Evolutionary conservation across 2,113 vertebrate genomes (phyloP), one percentile per base, ranked within the genome.

Genomic region (Lethenteron reissneri): DNA sequence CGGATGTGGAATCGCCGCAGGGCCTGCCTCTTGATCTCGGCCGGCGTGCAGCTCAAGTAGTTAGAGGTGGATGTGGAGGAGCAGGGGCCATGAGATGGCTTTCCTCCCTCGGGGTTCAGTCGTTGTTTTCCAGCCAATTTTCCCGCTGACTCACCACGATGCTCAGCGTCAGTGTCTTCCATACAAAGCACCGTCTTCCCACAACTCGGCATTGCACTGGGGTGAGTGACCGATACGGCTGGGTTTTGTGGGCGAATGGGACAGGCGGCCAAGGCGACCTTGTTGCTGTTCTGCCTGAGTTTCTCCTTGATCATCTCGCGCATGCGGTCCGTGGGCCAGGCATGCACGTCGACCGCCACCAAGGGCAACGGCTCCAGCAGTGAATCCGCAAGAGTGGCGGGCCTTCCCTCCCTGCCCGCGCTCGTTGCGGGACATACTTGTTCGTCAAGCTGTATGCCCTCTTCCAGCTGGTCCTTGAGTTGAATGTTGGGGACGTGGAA

Each of bases 11-110:
- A 76, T 58, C 83, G 82, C 70, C 83, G 81, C 70, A 83, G 77
- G 72, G 84, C 85, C 71, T 92, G 84, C 73, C 85, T 83, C 73
- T 88, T 88, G 78, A 89, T 87, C 72, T 88, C 83, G 71, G 87
- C 83, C 1, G 83, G 84, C 72, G 78, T 86, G 71, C 81, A 78
- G 73, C 84, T 75, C 57, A 78, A 81, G 57, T 76, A 77, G 2
- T 73, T 77, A 9, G 73, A 75, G 11, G 73, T 19, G 2, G 73
- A 72, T 13, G 57, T 9, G 69, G 6, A 41, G 71, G 75, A 56
- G 75, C 74, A 70, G 19, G 75, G 76, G 58, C 72, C 59, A 58
- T 74, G 76, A 12, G 74, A 41, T 41, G 41, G 41, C 41, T 41
- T 41, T 41, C 41, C 41, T 41, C 41, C 41, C 41, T 41, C 41